Base-by-base conservation (phyloP, 2,888 invertebrate species). In the Pseudolycoriella hygida region DNA sequence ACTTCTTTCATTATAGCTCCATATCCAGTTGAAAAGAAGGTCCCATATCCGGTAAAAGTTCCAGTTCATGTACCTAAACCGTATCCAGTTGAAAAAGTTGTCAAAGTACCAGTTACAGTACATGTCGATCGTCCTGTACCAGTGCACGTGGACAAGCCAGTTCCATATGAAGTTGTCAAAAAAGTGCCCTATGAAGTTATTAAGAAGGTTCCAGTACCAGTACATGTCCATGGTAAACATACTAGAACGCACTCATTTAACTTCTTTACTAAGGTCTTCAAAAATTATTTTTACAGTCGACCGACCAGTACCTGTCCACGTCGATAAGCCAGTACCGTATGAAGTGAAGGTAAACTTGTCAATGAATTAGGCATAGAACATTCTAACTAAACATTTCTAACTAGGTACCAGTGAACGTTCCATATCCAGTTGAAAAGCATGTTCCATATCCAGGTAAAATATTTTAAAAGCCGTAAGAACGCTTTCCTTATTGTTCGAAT, bases 391-490 rank as follows among this genome's bases (percentile, higher is more conserved):
- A n/a, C n/a, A n/a, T n/a, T n/a, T n/a, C n/a, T n/a, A n/a, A n/a
- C n/a, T n/a, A n/a, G n/a, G 82, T 84, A 46, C 68, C 72, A 46
- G 82, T 83, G 46, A 81, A 82, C 48, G 80, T 81, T 56, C 83
- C 84, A 53, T 83, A 84, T 67, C 82, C 82, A 51, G 83, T 84
- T 15, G 80, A 80, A 63, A 82, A 81, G 75, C 76, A 59, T 46
- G 65, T 73, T 51, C 76, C 76, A 2, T 73, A 74, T 60, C 74
- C 75, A 25, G 25, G 25, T 25, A 25, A 6, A n/a, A n/a, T n/a
- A n/a, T n/a, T n/a, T n/a, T n/a, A n/a, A n/a, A n/a, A n/a, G n/a
- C n/a, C n/a, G n/a, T n/a, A n/a, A n/a, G n/a, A n/a, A n/a, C n/a
- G n/a, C n/a, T n/a, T n/a, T n/a, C n/a, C n/a, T n/a, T n/a, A n/a